A percentile compares a stretch with the other conserved stretches of the same genome.
Conservation (phyloP, 2,888 invertebrate species). For the Ormyrus labotus region DNA sequence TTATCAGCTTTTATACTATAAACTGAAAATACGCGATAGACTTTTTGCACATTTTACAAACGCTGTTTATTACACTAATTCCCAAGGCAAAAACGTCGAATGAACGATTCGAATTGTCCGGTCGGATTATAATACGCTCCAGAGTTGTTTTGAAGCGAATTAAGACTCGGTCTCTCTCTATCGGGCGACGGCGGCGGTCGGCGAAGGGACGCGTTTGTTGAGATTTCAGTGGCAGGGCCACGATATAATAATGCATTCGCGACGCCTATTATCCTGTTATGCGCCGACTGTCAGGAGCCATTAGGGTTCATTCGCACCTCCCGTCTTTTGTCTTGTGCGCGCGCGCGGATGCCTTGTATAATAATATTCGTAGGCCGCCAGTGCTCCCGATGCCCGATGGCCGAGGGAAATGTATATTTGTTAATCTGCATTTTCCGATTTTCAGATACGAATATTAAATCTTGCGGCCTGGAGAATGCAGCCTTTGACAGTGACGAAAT, state of each 20-base stretch:
- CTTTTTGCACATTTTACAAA: no score
- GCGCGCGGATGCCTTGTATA: neutral
- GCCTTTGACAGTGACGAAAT: conserved; percentile 11
- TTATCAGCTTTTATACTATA: neutral
- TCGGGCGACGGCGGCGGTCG: no score
- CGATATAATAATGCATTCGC: conserved; percentile 57
- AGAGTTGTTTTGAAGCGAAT: no score
- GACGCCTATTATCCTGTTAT: conserved; percentile 66
- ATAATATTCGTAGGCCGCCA: conserved; percentile 22
- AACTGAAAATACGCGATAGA: neutral
- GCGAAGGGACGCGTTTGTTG: neutral
- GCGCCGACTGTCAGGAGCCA: conserved; percentile 59
- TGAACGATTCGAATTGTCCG: neutral
- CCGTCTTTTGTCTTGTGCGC: conserved; percentile 25
- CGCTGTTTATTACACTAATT: no score
- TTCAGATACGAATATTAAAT: conserved; percentile 16
- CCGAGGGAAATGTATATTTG: no score
- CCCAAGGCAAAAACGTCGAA: neutral
- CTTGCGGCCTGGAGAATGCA: conserved; percentile 23
- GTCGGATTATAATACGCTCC: neutral
- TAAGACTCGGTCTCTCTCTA: no score
- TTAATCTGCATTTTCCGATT: neutral
- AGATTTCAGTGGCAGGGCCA: conserved; percentile 27
- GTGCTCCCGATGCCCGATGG: no score
- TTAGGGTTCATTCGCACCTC: conserved; percentile 64